Percentiles rank a stretch among this genome's conserved stretches.
phyloP scores from a whole-genome alignment of 2,113 vertebrate genomes.

The Scatophagus argus region DNA sequence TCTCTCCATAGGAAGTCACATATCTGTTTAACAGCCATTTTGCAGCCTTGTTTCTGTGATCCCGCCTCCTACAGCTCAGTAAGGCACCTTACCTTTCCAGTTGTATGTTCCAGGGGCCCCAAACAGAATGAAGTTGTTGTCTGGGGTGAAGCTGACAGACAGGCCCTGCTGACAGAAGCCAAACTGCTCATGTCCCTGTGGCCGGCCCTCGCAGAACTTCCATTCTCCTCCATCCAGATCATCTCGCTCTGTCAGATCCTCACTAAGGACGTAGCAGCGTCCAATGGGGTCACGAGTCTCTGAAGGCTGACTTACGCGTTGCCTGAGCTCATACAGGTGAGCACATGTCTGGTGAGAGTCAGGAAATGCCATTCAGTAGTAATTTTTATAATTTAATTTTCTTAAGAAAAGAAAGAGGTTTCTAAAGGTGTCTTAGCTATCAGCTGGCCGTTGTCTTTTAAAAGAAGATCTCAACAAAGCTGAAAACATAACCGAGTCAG shows the following conservation, averaged over 20 bases:
- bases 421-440: background rate
- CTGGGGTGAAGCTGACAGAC: constrained; percentile 92
- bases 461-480: background rate
- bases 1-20: background rate
- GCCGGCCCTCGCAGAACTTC: constrained; percentile 95
- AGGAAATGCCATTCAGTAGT: background rate
- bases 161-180: constrained; percentile 97
- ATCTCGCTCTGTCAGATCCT: constrained; percentile 89
- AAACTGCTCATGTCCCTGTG: constrained; percentile 94
- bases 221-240: constrained; percentile 95
- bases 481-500: background rate
- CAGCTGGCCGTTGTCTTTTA: background rate
- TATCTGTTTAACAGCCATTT: background rate
- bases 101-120: constrained; percentile 96
- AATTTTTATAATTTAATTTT: no score
- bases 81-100: constrained; percentile 91
- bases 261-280: constrained; percentile 94
- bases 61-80: background rate
- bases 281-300: constrained; percentile 94
- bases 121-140: constrained; percentile 92
- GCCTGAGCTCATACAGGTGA: constrained; percentile 92
- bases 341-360: constrained; percentile 88
- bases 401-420: no score
- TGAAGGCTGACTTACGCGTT: constrained; percentile 87
- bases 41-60: background rate